A percentile compares a stretch with the other conserved stretches of the same genome.
Evolutionary conservation across 2,113 vertebrate genomes (phyloP).

Genomic region (Maylandia zebra): DNA sequence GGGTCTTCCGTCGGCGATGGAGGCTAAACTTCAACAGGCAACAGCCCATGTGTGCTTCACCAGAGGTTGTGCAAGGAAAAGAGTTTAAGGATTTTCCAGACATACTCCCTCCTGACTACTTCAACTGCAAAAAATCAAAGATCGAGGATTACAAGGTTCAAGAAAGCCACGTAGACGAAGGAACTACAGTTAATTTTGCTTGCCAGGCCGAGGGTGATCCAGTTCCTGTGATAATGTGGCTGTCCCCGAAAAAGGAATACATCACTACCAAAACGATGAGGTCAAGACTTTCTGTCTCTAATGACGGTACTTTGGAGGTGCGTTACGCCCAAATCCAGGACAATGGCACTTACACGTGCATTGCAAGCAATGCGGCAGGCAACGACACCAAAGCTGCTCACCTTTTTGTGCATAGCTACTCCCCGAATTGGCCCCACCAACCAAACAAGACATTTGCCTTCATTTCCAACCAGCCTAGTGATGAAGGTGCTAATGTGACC

Average conservation of each 20-base stretch:
- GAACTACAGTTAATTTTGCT: constrained; percentile 87
- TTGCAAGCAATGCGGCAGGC: constrained; percentile 92
- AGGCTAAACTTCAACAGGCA: constrained; percentile 93
- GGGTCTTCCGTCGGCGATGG: constrained; percentile 96
- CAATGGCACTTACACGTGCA: constrained; percentile 94
- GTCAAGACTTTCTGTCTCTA: constrained; percentile 84
- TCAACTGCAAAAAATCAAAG: constrained; percentile 88
- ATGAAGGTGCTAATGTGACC: constrained; percentile 90
- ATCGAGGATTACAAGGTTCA: constrained; percentile 89
- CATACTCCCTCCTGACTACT: constrained; percentile 83
- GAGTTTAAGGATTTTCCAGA: constrained; percentile 98
- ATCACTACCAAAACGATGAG: constrained; percentile 90
- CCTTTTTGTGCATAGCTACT: constrained; percentile 95
- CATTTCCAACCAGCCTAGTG: constrained; percentile 95
- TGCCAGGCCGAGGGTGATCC: constrained; percentile 94
- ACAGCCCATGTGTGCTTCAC: constrained; percentile 87
- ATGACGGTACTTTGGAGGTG: constrained; percentile 90
- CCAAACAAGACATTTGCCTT: constrained; percentile 98
- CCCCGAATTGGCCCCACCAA: constrained; percentile 96
- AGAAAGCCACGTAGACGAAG: constrained; percentile 91
- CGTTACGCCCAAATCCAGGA: constrained; percentile 97
- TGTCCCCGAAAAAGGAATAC: constrained; percentile 91
- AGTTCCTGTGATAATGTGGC: constrained; percentile 86
- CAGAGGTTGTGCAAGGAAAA: constrained; percentile 85
- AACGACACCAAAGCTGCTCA: constrained; percentile 92